Base-by-base conservation (phyloP, 2,113 vertebrate genomes). In the Pagrus major region DNA sequence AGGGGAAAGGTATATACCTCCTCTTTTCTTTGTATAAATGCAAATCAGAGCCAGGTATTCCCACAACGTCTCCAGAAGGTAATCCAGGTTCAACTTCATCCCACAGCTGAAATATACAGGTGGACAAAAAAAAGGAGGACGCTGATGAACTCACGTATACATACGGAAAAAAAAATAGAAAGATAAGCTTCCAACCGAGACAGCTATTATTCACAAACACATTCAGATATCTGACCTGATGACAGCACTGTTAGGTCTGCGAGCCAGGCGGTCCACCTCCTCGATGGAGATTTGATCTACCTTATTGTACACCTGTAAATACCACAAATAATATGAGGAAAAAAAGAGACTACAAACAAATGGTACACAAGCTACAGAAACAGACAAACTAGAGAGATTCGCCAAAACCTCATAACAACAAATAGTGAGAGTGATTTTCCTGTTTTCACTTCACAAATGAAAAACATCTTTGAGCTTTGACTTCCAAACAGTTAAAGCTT, bases 281-380 rank as follows among this genome's bases (percentile, higher is more conserved):
- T 99, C 98, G 87, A 99, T 98, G 3, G 98, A 98, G 87, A 99
- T 99, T 91, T 99, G 98, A 88, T 99, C 98, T 42, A 99, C 96
- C 93, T 99, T 99, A 93, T 99, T 99, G 93, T 99, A 99, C 74
- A 99, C 98, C 98, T 99, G 89, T 58, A 9, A 78, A 75, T 11
- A 15, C 16, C 33, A 88, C 15, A 83, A 15, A 65, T 55, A 18
- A 60, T 11, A 66, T 29, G 12, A 33, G 3, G 39, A 1, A 25
- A 25, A 31, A 9, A 27, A 52, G 29, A 52, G 6, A n/a, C 41
- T 25, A 4, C 11, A 55, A 23, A 39, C 6, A 10, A 59, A 66
- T 12, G n/a, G 3, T 4, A 42, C 25, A 52, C 16, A 44, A 21
- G 12, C 0, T 23, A 31, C 16, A 61, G 27, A n/a, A 63, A 31